Evolutionary conservation across 1,140 invertebrate species (phyloP).

Genomic region (Habropoda laboriosa): DNA sequence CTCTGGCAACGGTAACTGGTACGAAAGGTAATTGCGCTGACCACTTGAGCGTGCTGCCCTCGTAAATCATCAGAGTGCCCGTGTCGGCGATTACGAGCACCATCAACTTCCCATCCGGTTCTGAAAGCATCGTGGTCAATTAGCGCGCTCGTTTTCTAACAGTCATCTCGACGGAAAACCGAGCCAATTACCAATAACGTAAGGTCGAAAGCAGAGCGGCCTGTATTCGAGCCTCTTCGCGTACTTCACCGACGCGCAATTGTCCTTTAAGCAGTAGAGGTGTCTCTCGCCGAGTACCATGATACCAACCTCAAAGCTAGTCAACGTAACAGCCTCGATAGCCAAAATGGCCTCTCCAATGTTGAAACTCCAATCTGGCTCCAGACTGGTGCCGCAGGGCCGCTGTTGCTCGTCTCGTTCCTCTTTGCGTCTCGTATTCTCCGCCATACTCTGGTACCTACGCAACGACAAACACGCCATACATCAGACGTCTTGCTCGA

Average conservation of each 20-base stretch:
- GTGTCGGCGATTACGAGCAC: constrained; percentile 87
- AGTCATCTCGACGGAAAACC: background rate
- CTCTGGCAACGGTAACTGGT: constrained; percentile 86
- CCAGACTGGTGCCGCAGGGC: constrained; percentile 80
- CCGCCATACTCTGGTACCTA: constrained; percentile 86
- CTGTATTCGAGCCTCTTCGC: constrained; percentile 92
- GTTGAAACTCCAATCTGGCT: constrained; percentile 89
- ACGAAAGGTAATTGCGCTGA: constrained; percentile 90
- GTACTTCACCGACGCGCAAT: constrained; percentile 86
- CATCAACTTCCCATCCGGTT: constrained; percentile 85
- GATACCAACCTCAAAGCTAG: constrained; percentile 83
- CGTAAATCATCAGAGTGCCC: constrained; percentile 88
- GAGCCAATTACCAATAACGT: constrained; percentile 84
- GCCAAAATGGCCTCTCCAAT: constrained; percentile 89
- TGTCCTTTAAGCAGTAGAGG: constrained; percentile 89
- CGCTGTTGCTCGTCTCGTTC: background rate
- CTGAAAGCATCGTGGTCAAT: constrained; percentile 72
- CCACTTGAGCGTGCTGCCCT: constrained; percentile 91
- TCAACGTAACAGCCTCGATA: constrained; percentile 83
- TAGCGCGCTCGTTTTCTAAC: constrained; percentile 25
- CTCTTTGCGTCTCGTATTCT: constrained; percentile 81
- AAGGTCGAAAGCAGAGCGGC: constrained; percentile 88
- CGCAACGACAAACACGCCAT: background rate
- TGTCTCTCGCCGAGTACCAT: constrained; percentile 88
- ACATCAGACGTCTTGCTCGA: background rate